Evolutionary conservation across 2,113 vertebrate species (phyloP).

Genomic region (Notothenia coriiceps): DNA sequence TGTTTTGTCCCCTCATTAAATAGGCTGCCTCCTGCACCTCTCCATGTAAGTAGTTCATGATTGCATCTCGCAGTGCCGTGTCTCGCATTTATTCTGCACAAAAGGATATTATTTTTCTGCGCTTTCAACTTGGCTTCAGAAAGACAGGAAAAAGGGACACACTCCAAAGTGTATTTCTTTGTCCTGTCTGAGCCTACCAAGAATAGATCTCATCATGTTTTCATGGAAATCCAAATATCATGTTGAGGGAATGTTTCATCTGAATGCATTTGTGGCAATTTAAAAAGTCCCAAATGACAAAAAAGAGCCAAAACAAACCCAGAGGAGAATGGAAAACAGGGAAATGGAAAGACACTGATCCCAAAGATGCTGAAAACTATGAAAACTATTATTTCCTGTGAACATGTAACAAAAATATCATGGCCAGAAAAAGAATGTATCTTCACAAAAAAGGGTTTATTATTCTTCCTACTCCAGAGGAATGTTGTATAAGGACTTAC

Average conservation of each 20-base stretch:
- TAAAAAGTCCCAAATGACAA: slow-evolving; percentile 25
- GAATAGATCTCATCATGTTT: slow-evolving; percentile 49
- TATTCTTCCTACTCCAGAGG: background rate
- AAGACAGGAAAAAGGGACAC: background rate
- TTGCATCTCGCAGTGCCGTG: slow-evolving; percentile 1
- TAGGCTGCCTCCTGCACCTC: background rate
- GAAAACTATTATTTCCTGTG: slow-evolving; percentile 2
- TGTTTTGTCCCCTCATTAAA: slow-evolving; percentile 10
- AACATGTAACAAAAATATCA: background rate
- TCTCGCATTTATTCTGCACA: background rate
- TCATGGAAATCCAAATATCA: slow-evolving; percentile 63
- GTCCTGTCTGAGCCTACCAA: slow-evolving; percentile 6
- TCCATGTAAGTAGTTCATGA: slow-evolving; percentile 14
- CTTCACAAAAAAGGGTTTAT: background rate
- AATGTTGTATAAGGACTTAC: background rate
- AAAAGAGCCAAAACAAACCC: slow-evolving; percentile 34
- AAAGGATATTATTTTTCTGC: background rate
- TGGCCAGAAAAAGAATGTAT: background rate
- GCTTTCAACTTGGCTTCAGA: slow-evolving; percentile 23
- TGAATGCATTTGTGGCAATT: slow-evolving; percentile 34
- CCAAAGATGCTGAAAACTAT: slow-evolving; percentile 1
- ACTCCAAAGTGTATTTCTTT: slow-evolving; percentile 18
- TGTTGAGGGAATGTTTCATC: slow-evolving; percentile 38
- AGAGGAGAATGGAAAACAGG: slow-evolving; percentile 5
- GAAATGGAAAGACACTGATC: slow-evolving; percentile 14